Base-by-base conservation (phyloP, 1,140 invertebrate genomes). In the Pomacea maculata region DNA sequence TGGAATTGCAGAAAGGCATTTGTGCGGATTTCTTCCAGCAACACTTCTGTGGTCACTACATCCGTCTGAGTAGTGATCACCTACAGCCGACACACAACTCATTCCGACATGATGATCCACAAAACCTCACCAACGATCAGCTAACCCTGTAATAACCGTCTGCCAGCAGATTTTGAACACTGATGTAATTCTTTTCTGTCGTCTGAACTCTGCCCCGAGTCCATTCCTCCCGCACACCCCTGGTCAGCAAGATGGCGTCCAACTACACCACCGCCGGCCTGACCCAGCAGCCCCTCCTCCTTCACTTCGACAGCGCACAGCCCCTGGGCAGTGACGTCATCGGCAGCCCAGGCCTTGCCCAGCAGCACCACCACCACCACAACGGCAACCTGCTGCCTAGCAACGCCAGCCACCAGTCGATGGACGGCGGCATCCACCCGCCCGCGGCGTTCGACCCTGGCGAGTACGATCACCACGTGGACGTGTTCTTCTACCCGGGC, bases 401-500 rank as follows among this genome's bases (percentile, higher is more conserved):
- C 67, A 70, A n/a, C 77, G 34, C 12, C 75, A 12, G 11, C n/a
- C 12, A 15, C 21, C 57, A 45, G 54, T 65, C 15, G 17, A 25
- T n/a, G 65, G 67, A 11, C 57, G 57, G 57, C 11, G 8, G 57
- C 11, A 1, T 17, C 15, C 57, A 17, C 57, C 0, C 11, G 57
- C 57, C 57, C 57, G 57, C 57, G 57, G 11, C 57, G 19, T 34
- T 70, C 65, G 67, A 78, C 67, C 67, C 77, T 21, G 21, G 10
- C 9, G 21, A 14, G 9, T 70, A 57, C 77, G 52, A 54, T 45
- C 45, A 68, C 52, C 45, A 71, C 77, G 67, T 55, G 45, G 77
- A 82, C 52, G 57, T 75, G 17, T 85, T 82, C 77, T 85, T 81
- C 45, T 89, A 88, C 82, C 34, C 79, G 10, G 86, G 86, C 0